phyloP scores from a whole-genome alignment of 2,113 vertebrate species.

The Ptilorrhoa leucosticta region DNA sequence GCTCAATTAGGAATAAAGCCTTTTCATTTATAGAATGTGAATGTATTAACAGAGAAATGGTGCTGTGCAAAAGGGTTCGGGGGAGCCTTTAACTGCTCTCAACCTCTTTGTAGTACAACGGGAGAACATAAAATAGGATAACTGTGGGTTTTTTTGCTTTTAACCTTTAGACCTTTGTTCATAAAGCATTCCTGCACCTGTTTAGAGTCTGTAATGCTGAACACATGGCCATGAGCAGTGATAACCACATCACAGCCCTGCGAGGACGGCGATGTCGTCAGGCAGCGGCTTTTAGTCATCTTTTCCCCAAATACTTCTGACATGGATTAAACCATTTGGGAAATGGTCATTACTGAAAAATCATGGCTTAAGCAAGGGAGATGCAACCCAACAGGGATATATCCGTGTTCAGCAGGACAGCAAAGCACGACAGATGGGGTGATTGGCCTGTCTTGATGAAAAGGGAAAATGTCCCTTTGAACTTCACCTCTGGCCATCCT shows the following conservation, averaged over 20 bases:
- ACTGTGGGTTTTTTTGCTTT: conserved; percentile 33
- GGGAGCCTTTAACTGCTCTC: background rate
- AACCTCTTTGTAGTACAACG: conserved; percentile 10
- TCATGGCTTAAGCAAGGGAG: background rate
- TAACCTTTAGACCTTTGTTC: conserved; percentile 45
- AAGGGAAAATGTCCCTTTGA: conserved; percentile 20
- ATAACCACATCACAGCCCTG: conserved; percentile 36
- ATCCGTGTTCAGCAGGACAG: background rate
- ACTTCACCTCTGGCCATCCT: background rate
- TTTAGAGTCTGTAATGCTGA: conserved; percentile 48
- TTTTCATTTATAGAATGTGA: conserved; percentile 9
- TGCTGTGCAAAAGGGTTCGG: background rate
- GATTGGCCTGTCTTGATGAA: background rate
- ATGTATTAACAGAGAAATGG: background rate
- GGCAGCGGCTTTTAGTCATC: background rate
- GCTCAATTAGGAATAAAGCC: conserved; percentile 21
- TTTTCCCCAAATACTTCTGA: conserved; percentile 1
- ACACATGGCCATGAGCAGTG: conserved; percentile 24
- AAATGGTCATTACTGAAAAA: conserved; percentile 37
- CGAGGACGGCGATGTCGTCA: background rate
- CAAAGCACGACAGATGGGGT: conserved; percentile 4
- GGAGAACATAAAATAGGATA: conserved; percentile 36
- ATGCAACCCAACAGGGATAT: background rate
- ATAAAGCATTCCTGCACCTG: conserved; percentile 51
- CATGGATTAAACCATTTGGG: conserved; percentile 32